Evolutionary conservation across 2,888 invertebrate genomes (phyloP), one percentile per base, ranked within the genome.

Genomic region (Andrena praecox): DNA sequence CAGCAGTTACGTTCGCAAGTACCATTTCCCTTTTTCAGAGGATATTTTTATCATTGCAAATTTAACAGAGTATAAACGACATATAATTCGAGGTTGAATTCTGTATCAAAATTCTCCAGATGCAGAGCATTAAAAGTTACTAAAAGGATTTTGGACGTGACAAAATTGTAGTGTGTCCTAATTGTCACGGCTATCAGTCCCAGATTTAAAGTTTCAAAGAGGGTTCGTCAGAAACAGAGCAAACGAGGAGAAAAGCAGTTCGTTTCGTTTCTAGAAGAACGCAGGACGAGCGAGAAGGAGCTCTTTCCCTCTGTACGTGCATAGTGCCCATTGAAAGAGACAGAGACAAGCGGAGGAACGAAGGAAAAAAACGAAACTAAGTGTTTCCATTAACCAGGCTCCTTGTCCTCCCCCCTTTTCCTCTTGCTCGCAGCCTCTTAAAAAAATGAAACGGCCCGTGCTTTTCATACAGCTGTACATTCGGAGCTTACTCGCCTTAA

Each of bases 301-400:
- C 29, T 67, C 48, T 50, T 66, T 69, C 56, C 54, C 33, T 24
- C 42, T 42, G 16, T 48, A 52, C 27, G 60, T 29, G 4, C 69
- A 64, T 24, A 82, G 77, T 73, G 56, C 48, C 68, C 67, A 54
- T 67, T 71, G 79, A 68, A 83, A 82, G 54, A 35, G 63, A 56
- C 72, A 50, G 60, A 75, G 62, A 52, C 73, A n/a, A 63, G 70
- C n/a, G 48, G 52, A 54, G 29, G 10, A 72, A 62, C 64, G 33
- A 73, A 29, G 31, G 56, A 56, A 75, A 60, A 60, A 63, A 74
- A 66, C 35, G 63, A 56, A 80, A 74, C 77, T 85, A 85, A 85
- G 80, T 84, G 80, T 85, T 84, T 85, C 80, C 85, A 84, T 85
- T 84, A 85, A 85, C 75, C 64, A 62, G 60, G 20, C 64, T 71